Evolutionary conservation across 2,113 vertebrate genomes (phyloP).

Genomic region (Carollia perspicillata): DNA sequence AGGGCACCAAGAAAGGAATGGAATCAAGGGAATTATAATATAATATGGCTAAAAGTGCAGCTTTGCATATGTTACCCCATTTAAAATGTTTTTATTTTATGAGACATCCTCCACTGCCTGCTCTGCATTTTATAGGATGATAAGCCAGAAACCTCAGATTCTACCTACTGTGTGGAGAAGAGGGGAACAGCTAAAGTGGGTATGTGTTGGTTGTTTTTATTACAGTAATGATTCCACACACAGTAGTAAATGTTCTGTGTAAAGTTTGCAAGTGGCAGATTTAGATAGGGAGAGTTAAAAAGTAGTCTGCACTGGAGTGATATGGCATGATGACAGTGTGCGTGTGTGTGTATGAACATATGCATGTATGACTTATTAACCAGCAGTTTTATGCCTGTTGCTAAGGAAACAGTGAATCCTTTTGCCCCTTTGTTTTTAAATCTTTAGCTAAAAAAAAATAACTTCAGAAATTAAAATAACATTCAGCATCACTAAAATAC

Average conservation of each 20-base stretch:
- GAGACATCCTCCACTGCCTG: not conserved
- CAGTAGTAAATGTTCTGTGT: not conserved
- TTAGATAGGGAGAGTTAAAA: not conserved
- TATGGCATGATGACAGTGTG: accelerated
- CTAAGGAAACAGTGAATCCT: not conserved
- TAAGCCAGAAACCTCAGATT: constrained; percentile 17
- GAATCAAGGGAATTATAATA: not conserved
- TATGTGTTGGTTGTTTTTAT: not conserved
- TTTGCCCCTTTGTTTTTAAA: constrained; percentile 23
- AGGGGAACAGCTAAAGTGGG: not conserved
- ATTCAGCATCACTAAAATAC: not conserved
- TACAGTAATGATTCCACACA: not conserved
- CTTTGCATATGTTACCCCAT: not conserved
- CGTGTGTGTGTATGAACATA: not conserved
- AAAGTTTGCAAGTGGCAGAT: not conserved
- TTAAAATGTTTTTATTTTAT: constrained; percentile 37
- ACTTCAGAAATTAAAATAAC: constrained; percentile 6
- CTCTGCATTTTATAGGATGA: not conserved
- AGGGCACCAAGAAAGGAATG: not conserved
- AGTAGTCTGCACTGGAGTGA: not conserved
- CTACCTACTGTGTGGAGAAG: not conserved
- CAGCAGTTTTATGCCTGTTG: not conserved
- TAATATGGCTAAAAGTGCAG: not conserved
- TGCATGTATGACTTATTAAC: not conserved
- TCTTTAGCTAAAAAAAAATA: constrained; percentile 27